Percentiles rank a stretch among this genome's conserved stretches.
Conservation (phyloP, 2,113 vertebrate genomes). For the Arothron firmamentum region DNA sequence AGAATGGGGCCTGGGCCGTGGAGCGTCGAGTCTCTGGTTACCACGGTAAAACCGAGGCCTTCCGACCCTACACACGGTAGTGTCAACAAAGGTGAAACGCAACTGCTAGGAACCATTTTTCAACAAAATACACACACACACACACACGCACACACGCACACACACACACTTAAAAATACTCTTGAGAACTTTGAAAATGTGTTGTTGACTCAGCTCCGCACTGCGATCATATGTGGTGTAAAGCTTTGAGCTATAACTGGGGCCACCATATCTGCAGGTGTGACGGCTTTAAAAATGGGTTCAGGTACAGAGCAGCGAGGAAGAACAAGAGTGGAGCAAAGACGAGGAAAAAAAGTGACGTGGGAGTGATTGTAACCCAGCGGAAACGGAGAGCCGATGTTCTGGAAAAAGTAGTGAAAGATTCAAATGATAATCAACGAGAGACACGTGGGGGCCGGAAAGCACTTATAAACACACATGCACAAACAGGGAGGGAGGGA, state of each 20-base stretch:
- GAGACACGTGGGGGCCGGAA: conserved; percentile 25
- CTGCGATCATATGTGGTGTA: conserved; percentile 15
- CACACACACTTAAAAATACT: conserved; percentile 11
- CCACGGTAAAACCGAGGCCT: conserved; percentile 96
- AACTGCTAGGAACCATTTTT: background rate
- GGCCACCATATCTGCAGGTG: conserved; percentile 41
- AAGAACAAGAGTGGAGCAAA: conserved; percentile 28
- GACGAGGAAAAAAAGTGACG: conserved; percentile 10
- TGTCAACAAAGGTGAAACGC: background rate
- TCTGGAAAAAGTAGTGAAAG: conserved; percentile 44
- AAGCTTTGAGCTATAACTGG: conserved; percentile 38
- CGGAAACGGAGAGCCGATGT: conserved; percentile 43
- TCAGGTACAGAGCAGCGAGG: conserved; percentile 33
- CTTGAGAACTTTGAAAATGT: conserved; percentile 16
- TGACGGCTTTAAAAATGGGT: conserved; percentile 42
- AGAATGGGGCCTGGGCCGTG: conserved; percentile 93
- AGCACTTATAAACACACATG: conserved; percentile 30
- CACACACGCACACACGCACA: background rate
- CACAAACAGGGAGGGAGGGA: background rate
- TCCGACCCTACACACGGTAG: conserved; percentile 79
- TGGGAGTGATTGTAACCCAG: conserved; percentile 24
- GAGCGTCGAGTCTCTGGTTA: conserved; percentile 93
- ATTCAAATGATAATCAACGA: conserved; percentile 54
- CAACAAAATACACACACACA: conserved; percentile 5
- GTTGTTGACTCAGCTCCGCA: conserved; percentile 44